Evolutionary conservation across 1,140 invertebrate genomes (phyloP).

Genomic region (Acromyrmex echinatior): DNA sequence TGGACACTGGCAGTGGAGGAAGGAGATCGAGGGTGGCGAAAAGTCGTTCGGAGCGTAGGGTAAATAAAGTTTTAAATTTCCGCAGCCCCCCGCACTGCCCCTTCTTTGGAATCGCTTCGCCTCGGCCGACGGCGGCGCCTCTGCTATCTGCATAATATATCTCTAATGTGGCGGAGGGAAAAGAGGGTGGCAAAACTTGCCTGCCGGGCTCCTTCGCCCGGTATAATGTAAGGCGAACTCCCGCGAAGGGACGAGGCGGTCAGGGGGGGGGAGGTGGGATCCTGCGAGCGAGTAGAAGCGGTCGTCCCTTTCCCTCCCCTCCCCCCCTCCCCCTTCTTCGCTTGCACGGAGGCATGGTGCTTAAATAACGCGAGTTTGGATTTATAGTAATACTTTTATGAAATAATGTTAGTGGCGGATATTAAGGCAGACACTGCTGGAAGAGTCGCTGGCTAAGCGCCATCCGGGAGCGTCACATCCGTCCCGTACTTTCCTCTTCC

Average conservation of each 20-base stretch:
- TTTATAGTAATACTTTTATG: slow-evolving; percentile 88
- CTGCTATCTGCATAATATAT: slow-evolving; percentile 83
- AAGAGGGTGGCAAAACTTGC: slow-evolving; percentile 82
- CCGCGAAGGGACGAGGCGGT: slow-evolving; percentile 24
- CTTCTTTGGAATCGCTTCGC: slow-evolving; percentile 16
- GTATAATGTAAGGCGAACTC: slow-evolving; percentile 76
- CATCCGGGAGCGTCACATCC: slow-evolving; percentile 76
- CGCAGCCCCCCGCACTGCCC: slow-evolving; percentile 36
- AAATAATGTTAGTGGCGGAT: slow-evolving; percentile 86
- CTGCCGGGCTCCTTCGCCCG: slow-evolving; percentile 67
- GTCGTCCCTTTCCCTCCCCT: neutral
- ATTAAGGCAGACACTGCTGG: slow-evolving; percentile 83
- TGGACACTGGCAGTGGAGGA: slow-evolving; percentile 44
- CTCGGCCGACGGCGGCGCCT: slow-evolving; percentile 68
- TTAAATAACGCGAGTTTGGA: slow-evolving; percentile 86
- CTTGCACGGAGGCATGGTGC: slow-evolving; percentile 76
- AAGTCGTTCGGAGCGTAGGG: slow-evolving; percentile 79
- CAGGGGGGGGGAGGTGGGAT: slow-evolving; percentile 35
- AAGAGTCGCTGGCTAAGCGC: slow-evolving; percentile 76
- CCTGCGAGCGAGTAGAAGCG: slow-evolving; percentile 31
- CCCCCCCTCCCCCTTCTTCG: neutral
- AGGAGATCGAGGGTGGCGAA: slow-evolving; percentile 64
- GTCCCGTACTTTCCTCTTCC: slow-evolving; percentile 32
- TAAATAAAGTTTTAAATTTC: slow-evolving; percentile 86
- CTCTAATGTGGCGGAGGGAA: slow-evolving; percentile 79